Conservation (phyloP, 2,113 vertebrate species). For the Melospiza melodia region DNA sequence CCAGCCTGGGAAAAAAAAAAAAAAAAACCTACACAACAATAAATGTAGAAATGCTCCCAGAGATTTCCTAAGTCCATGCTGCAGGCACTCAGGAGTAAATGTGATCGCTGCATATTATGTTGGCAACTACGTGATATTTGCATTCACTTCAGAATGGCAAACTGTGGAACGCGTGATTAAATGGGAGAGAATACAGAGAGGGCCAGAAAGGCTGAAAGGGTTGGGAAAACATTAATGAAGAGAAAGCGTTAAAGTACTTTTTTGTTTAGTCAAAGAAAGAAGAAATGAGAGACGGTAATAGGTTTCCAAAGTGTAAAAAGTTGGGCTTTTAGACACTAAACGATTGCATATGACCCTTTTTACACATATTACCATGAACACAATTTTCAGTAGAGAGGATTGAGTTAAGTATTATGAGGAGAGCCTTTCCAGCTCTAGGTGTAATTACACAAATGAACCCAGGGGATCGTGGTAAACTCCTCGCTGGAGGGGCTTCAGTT, state of each 20-base stretch:
- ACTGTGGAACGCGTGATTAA: background rate
- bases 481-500: background rate
- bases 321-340: background rate
- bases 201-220: background rate
- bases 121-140: background rate
- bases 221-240: background rate
- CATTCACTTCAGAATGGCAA: background rate
- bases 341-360: background rate
- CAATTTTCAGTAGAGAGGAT: background rate
- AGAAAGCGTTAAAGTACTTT: background rate
- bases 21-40: rapidly evolving
- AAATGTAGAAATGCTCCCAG: background rate
- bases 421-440: background rate
- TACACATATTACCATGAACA: rapidly evolving
- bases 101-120: background rate
- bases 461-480: background rate
- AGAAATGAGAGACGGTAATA: rapidly evolving
- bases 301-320: background rate
- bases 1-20: background rate
- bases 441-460: background rate
- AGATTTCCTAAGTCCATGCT: background rate
- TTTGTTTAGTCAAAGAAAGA: background rate
- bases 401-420: background rate
- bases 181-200: background rate
- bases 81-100: background rate